Evolutionary conservation across 2,113 vertebrate genomes (phyloP), one percentile per base, ranked within the genome.

Genomic region (Pachyramphus minor): DNA sequence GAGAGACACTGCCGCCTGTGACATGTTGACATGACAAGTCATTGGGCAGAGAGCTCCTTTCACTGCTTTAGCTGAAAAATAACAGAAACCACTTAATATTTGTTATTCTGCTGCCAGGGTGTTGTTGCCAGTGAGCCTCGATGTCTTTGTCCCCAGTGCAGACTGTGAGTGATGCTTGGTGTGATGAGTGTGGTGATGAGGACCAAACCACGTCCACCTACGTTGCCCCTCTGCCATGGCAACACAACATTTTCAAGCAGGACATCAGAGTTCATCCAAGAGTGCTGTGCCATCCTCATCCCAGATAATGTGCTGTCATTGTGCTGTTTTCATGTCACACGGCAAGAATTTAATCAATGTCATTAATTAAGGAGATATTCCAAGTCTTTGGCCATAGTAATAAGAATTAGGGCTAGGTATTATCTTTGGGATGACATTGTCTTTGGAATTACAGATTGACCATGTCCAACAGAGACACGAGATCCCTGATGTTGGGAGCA

Each of bases 171-270:
- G 89, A 39, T 56, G 52, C 24, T 0, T 4, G 2, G 21, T 3
- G 69, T 44, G 50, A 35, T 9, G 18, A 24, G 17, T 10, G 27
- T 49, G 35, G 35, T 7, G 37, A 5, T 17, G 68, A 60, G 58
- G 6, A 52, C 44, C 49, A 52, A 67, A 89, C 37, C 52, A 0
- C 4, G 30, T 20, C 71, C 33, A 8, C 47, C 64, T 56, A 13
- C 3, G 0, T 1, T 14, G 31, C 28, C 35, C 18, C n/a, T 63
- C 77, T 74, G 75, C 45, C 52, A 2, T 0, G 8, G 31, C 37
- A 8, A 5, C n/a, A 28, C 31, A 30, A 25, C 15, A 2, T 30
- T 14, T 28, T 3, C 8, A 15, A 56, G 42, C 2, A 21, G 49
- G 41, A 35, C n/a, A 28, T 6, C 22, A 39, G 59, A 63, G 49